These are phyloP conservation scores for Kryptolebias ocellatus DNA, from an alignment of 2,797 vertebrate species.

Conservation along the genomic window DNA sequence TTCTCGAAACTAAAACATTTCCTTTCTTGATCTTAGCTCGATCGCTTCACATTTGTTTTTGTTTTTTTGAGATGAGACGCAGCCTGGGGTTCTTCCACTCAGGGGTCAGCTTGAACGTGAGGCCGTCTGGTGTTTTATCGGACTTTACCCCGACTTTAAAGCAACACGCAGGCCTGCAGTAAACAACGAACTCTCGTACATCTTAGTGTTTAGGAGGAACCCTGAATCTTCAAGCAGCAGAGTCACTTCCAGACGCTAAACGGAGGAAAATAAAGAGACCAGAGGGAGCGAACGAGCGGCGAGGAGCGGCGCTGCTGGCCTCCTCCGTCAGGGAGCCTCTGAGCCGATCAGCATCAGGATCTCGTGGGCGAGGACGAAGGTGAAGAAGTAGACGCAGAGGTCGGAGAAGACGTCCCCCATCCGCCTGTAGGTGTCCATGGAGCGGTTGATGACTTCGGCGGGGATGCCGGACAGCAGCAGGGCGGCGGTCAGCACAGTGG, in stretches of 20 bases:
- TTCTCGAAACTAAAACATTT: not conserved
- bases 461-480: constrained; percentile 95
- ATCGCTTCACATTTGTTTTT: too few relatives aligned
- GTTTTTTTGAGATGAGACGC: too few relatives aligned
- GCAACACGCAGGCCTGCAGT: constrained; percentile 9
- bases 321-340: constrained; percentile 68
- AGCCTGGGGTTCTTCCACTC: too few relatives aligned
- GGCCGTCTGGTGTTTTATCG: not conserved
- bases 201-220: not conserved
- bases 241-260: constrained; percentile 15
- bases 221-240: constrained; percentile 29
- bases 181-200: constrained; percentile 1
- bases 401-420: constrained; percentile 98
- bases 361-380: constrained; percentile 93
- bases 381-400: constrained; percentile 97
- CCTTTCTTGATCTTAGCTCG: too few relatives aligned
- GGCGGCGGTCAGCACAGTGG: constrained; percentile 92
- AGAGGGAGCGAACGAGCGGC: constrained; percentile 18
- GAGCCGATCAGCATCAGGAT: constrained; percentile 83
- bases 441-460: constrained; percentile 94
- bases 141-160: constrained; percentile 11
- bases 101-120: constrained; percentile 8
- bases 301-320: not conserved
- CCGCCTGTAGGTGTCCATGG: constrained; percentile 96
- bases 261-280: constrained; percentile 11